Evolutionary conservation across 2,797 vertebrate genomes (phyloP).

Genomic region (Accipiter badius): DNA sequence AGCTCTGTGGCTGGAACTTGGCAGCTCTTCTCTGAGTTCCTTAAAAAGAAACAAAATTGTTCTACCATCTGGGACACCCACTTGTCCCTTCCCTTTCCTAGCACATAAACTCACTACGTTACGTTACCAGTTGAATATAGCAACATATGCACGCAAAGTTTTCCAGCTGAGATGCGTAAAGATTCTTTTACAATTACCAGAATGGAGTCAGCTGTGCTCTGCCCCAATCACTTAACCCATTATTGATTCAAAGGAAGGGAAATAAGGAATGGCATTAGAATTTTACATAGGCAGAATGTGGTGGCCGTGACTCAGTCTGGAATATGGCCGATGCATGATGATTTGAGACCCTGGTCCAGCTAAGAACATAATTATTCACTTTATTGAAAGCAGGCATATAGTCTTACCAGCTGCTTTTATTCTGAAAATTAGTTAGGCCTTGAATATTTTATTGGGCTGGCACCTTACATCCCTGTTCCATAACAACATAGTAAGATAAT

Average conservation of each 20-base stretch:
- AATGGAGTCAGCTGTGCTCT: not conserved
- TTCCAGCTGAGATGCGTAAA: not conserved
- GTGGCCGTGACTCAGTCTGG: not conserved
- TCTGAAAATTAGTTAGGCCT: not conserved
- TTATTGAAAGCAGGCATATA: not conserved
- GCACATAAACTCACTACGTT: not conserved
- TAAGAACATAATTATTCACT: not conserved
- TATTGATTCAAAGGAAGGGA: not conserved
- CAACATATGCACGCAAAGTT: not conserved
- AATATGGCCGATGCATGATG: not conserved
- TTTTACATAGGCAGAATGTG: not conserved
- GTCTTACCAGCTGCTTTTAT: not conserved
- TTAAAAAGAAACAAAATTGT: slow-evolving; percentile 33
- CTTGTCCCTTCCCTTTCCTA: slow-evolving; percentile 18
- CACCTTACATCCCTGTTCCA: not conserved
- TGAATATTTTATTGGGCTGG: not conserved
- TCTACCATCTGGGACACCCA: slow-evolving; percentile 32
- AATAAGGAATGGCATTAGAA: not conserved
- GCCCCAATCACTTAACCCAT: not conserved
- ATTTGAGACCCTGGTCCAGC: not conserved
- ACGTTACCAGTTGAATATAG: not conserved
- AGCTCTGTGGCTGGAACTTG: slow-evolving; percentile 35
- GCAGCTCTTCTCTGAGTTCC: not conserved
- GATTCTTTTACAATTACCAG: not conserved
- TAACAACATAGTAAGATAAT: not conserved